Evolutionary conservation across 2,888 invertebrate species (phyloP).

Genomic region (Operophtera brumata): DNA sequence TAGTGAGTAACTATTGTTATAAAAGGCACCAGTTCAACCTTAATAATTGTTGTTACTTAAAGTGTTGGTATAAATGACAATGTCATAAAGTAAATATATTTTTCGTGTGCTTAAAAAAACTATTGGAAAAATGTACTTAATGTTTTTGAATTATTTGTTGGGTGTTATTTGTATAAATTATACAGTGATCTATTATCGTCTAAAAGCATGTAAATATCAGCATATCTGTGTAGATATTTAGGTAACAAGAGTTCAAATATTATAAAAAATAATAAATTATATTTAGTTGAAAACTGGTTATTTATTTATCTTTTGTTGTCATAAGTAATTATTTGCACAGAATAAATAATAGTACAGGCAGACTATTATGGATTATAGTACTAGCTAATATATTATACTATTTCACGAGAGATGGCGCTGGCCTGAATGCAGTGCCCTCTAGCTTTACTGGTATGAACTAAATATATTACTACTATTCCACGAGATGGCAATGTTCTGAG

Average conservation of each 20-base stretch:
- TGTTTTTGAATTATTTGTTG: conserved; percentile 67
- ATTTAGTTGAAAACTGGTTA: conserved; percentile 63
- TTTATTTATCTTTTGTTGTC: conserved; percentile 1
- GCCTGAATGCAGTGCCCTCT: too few species aligned
- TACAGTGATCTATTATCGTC: conserved; percentile 63
- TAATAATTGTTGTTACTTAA: conserved; percentile 32
- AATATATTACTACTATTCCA: too few species aligned
- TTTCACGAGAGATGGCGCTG: too few species aligned
- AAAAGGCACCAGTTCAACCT: conserved; percentile 21
- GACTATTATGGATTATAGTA: too few species aligned
- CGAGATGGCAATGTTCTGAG: too few species aligned
- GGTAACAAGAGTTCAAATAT: conserved; percentile 78
- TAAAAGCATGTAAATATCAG: conserved; percentile 74
- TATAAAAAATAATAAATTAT: conserved; percentile 77
- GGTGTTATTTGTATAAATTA: conserved; percentile 69
- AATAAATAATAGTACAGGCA: too few species aligned
- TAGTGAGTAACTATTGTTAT: conserved; percentile 24
- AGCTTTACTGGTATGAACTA: too few species aligned
- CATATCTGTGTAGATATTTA: conserved; percentile 75
- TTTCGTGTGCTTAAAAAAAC: conserved; percentile 52
- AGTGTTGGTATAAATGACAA: conserved; percentile 32
- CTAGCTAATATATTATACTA: too few species aligned
- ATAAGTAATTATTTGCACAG: too few species aligned
- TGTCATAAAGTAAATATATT: conserved; percentile 53
- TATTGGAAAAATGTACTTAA: conserved; percentile 66